Percentiles rank a stretch among this genome's conserved stretches.
Evolutionary conservation across 2,113 vertebrate genomes (phyloP).

Genomic region (Irena cyanogastra): DNA sequence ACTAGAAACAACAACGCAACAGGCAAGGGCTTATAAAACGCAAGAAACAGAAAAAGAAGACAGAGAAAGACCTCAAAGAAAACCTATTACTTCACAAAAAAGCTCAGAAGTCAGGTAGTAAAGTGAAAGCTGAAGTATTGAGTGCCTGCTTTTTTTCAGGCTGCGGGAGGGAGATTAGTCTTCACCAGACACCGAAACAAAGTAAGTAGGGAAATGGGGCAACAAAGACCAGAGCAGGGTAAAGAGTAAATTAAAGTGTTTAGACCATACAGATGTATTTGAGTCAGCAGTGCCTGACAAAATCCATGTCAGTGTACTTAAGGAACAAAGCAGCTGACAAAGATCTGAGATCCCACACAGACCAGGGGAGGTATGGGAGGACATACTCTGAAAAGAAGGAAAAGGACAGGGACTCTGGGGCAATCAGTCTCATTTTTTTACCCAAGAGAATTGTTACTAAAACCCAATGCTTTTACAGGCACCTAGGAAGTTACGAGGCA

Average conservation of each 20-base stretch:
- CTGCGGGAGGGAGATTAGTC: background rate
- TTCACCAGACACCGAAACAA: background rate
- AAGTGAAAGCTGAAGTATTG: background rate
- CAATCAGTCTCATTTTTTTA: background rate
- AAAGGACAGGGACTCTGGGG: background rate
- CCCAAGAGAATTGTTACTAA: background rate
- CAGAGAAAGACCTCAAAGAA: background rate
- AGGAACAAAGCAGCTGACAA: background rate
- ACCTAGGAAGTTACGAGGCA: background rate
- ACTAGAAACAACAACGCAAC: background rate
- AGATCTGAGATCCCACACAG: background rate
- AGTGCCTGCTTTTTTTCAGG: slow-evolving; percentile 41
- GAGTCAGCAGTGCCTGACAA: background rate
- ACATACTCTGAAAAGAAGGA: background rate
- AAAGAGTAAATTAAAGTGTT: slow-evolving; percentile 23
- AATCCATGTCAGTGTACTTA: slow-evolving; percentile 22
- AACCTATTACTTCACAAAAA: background rate
- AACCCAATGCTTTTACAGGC: background rate
- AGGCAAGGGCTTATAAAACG: background rate
- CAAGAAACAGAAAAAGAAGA: background rate
- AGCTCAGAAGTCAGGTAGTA: background rate
- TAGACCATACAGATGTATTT: background rate
- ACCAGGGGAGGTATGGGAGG: background rate
- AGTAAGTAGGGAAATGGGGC: slow-evolving; percentile 29
- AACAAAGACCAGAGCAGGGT: slow-evolving; percentile 1